Base-by-base conservation (phyloP, 2,797 vertebrate genomes). In the Pampus argenteus region DNA sequence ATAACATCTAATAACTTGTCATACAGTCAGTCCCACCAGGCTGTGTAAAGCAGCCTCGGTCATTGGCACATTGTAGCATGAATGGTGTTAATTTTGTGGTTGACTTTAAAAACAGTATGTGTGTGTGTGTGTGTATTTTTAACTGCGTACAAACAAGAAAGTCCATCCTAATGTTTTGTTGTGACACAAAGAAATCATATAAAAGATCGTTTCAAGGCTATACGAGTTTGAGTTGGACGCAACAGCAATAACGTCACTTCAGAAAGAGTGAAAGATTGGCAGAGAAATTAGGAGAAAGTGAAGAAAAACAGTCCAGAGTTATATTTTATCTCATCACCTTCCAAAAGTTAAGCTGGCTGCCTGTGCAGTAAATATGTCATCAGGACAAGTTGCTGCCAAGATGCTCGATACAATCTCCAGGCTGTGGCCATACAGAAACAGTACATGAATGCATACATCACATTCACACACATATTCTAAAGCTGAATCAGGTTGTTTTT, bases 301-400 rank as follows among this genome's bases (percentile, higher is more conserved):
- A 48, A 20, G 14, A 28, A 62, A 59, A 76, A 58, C n/a, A 44
- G 56, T 44, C 59, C 57, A 29, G 28, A 13, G 70, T 50, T 51
- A 22, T 66, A 76, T 79, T 88, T 78, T 68, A 80, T 78, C 67
- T 84, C 78, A 81, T 86, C 79, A 71, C 74, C 59, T 65, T 86
- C 61, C 58, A 71, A 52, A 11, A 28, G 42, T 62, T 61, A 45
- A 69, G 50, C 54, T 81, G 71, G 73, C 68, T 56, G 61, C 5
- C 28, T 65, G 51, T 47, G 47, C 28, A 48, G 64, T 61, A 60
- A 84, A 78, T 61, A 66, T 79, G 81, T 84, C 87, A 74, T 66
- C 76, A 48, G 22, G 49, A 29, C 29, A 28, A 68, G 29, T 42
- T 42, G 38, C 76, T 52, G 86, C 85, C 79, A 86, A 74, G 38